phyloP scores from a whole-genome alignment of 2,888 invertebrate species.

The Pantelozetes paolii region DNA sequence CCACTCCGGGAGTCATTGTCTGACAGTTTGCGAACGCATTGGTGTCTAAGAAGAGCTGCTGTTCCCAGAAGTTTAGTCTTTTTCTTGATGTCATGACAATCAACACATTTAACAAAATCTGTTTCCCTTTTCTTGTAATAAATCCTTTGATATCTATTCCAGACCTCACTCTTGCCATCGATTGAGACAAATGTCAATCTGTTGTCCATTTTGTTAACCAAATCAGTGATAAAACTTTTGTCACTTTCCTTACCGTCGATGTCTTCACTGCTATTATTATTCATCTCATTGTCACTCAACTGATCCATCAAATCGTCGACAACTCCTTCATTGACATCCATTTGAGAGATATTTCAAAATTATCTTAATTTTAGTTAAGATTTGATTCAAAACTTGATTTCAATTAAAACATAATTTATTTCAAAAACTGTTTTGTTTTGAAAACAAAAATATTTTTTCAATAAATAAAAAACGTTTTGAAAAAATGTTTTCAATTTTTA shows the following conservation, averaged over 20 bases:
- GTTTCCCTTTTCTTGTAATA: slow-evolving; percentile 12
- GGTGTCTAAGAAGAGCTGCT: neutral
- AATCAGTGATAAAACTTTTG: slow-evolving; percentile 13
- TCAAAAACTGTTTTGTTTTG: too few relatives aligned
- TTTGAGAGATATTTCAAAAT: too few relatives aligned
- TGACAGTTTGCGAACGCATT: neutral
- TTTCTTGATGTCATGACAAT: slow-evolving; percentile 24
- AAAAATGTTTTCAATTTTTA: too few relatives aligned
- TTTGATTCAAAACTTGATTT: too few relatives aligned
- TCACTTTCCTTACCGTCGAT: neutral
- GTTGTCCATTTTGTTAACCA: slow-evolving; percentile 5
- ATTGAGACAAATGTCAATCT: neutral
- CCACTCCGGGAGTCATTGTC: neutral
- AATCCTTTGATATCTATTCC: neutral
- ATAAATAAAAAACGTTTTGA: too few relatives aligned
- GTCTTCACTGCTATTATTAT: too few relatives aligned
- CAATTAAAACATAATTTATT: too few relatives aligned
- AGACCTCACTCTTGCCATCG: slow-evolving; percentile 4
- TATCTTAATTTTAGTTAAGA: too few relatives aligned
- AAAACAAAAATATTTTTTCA: too few relatives aligned
- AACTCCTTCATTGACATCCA: too few relatives aligned
- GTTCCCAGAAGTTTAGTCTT: slow-evolving; percentile 17
- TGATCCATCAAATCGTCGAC: too few relatives aligned
- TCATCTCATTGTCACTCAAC: too few relatives aligned
- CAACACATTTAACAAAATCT: slow-evolving; percentile 7